A percentile compares a stretch with the other conserved stretches of the same genome.
phyloP scores from a whole-genome alignment of 2,888 invertebrate genomes.

The Caenorhabditis sp. region DNA sequence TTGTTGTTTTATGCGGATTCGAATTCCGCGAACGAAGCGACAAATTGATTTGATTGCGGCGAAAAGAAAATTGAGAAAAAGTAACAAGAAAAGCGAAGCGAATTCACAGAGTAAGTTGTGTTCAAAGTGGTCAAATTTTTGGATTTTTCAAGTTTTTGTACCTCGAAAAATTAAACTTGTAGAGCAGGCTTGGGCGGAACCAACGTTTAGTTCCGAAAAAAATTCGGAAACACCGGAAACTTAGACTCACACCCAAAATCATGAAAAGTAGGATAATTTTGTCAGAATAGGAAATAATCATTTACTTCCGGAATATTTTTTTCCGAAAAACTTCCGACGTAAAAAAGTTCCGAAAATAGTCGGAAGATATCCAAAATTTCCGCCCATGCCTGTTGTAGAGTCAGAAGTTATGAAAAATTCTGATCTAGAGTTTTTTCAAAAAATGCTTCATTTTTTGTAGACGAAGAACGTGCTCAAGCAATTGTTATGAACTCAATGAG shows the following conservation, averaged over 20 bases:
- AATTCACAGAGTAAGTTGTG: slow-evolving; percentile 23
- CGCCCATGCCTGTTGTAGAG: too few relatives aligned
- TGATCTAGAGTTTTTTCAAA: neutral
- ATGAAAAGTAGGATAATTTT: too few relatives aligned
- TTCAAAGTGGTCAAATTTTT: neutral
- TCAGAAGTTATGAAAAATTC: too few relatives aligned
- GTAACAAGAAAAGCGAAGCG: slow-evolving; percentile 35
- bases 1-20: slow-evolving; percentile 68
- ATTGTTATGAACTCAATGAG: slow-evolving; percentile 67
- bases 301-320: too few relatives aligned
- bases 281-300: too few relatives aligned
- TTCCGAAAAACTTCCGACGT: too few relatives aligned
- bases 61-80: slow-evolving; percentile 54
- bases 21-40: slow-evolving; percentile 69
- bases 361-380: too few relatives aligned
- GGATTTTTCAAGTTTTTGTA: slow-evolving; percentile 1
- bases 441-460: slow-evolving; percentile 24
- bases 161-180: neutral
- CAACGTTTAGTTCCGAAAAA: too few relatives aligned
- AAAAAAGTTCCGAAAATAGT: too few relatives aligned
- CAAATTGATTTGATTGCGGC: slow-evolving; percentile 68
- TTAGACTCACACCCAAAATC: too few relatives aligned
- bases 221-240: too few relatives aligned
- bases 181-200: too few relatives aligned
- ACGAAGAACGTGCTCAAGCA: slow-evolving; percentile 59